Evolutionary conservation across 2,888 invertebrate genomes (phyloP), one percentile per base, ranked within the genome.

Genomic region (Latheticus oryzae): DNA sequence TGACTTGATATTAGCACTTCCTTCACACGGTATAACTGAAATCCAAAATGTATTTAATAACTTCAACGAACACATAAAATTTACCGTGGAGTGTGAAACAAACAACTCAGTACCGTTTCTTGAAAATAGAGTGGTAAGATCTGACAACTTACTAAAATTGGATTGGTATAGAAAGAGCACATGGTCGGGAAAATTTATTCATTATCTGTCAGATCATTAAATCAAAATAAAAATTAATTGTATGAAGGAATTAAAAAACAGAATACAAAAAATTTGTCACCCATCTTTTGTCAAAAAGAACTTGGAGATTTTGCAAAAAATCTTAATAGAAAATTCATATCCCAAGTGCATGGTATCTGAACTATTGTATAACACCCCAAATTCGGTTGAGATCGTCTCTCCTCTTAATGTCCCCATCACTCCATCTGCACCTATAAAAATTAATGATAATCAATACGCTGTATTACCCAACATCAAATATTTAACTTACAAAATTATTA

Each of bases 401-500:
- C n/a, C n/a, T n/a, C n/a, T n/a, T n/a, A n/a, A n/a, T n/a, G n/a
- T n/a, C n/a, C n/a, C n/a, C n/a, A n/a, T n/a, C n/a, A n/a, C n/a
- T n/a, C n/a, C n/a, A n/a, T n/a, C n/a, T n/a, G n/a, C n/a, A n/a
- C n/a, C n/a, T n/a, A n/a, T n/a, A n/a, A n/a, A n/a, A n/a, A n/a
- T n/a, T n/a, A n/a, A n/a, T n/a, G n/a, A n/a, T n/a, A 19, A 3
- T 5, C 21, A 19, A 19, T 28, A 28, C n/a, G 28, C 9, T 4
- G n/a, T n/a, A 5, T 8, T 28, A 8, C 28, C 28, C n/a, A 28
- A 28, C n/a, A 28, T 28, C n/a, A 28, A 28, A 28, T 11, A 35
- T 11, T 11, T 16, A 13, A 7, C 17, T 35, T 13, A 13, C 37
- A 35, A 35, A 5, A 35, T 16, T 11, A 35, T 35, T 7, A 17